phyloP scores from a whole-genome alignment of 2,888 invertebrate species.

The Lymantria dispar region DNA sequence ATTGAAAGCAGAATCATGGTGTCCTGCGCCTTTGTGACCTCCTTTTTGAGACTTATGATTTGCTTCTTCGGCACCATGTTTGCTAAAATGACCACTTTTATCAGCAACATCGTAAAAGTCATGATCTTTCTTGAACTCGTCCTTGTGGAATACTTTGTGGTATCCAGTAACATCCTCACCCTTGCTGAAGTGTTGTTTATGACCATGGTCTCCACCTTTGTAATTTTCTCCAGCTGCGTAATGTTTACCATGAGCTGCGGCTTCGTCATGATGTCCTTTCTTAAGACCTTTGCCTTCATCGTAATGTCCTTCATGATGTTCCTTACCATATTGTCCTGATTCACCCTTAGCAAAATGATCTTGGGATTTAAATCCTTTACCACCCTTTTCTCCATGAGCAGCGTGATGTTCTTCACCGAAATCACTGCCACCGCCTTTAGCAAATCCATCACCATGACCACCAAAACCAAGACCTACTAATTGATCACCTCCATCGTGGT shows the following conservation, averaged over 20 bases:
- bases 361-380: slow-evolving; percentile 78
- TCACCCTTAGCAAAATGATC: slow-evolving; percentile 81
- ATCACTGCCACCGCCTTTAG: slow-evolving; percentile 72
- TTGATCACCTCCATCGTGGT: slow-evolving; percentile 39
- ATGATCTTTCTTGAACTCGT: slow-evolving; percentile 90
- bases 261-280: slow-evolving; percentile 78
- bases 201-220: slow-evolving; percentile 82
- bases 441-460: slow-evolving; percentile 43
- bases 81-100: slow-evolving; percentile 85
- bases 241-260: slow-evolving; percentile 79
- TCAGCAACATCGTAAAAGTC: slow-evolving; percentile 89
- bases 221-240: slow-evolving; percentile 76
- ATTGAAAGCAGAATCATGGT: slow-evolving; percentile 76
- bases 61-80: slow-evolving; percentile 81
- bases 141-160: slow-evolving; percentile 88
- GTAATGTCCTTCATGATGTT: slow-evolving; percentile 77
- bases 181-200: slow-evolving; percentile 84
- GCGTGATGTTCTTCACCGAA: slow-evolving; percentile 73
- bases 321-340: slow-evolving; percentile 79
- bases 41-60: slow-evolving; percentile 81
- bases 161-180: slow-evolving; percentile 87
- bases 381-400: slow-evolving; percentile 80
- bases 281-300: slow-evolving; percentile 79
- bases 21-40: slow-evolving; percentile 80
- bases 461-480: slow-evolving; percentile 36